Evolutionary conservation across 2,888 invertebrate species (phyloP), one percentile per base, ranked within the genome.

Genomic region (Drosophila stalkeri): DNA sequence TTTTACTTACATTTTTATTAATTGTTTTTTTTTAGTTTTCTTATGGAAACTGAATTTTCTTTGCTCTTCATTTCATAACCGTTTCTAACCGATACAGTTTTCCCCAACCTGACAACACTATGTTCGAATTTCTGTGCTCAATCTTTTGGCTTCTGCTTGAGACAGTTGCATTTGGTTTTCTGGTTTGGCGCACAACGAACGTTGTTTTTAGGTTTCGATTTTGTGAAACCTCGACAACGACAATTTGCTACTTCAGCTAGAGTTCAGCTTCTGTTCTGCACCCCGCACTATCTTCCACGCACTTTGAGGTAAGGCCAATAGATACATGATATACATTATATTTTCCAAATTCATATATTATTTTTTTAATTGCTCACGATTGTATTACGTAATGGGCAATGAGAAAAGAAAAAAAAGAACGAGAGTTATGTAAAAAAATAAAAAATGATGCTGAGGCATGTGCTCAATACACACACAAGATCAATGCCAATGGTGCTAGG

Each of bases 171-270:
- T 86, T 90, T 84, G 90, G 90, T 79, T 82, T 88, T 88, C 86
- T 90, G 90, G 86, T 83, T 77, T 90, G 86, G 88, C 85, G 82
- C 74, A 80, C 80, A 65, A 76, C 91, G 86, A 82, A 89, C 91
- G 90, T 87, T 85, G 89, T 77, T 73, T 64, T 64, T 66, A 69
- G 87, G 83, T 76, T 82, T 75, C 64, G 65, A 63, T 46, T 74
- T 74, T 73, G 8, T 70, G 16, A 56, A 51, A 62, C 75, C 74
- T 27, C 77, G 75, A 78, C 71, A 84, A 75, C 75, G 60, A 64
- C 60, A 64, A 66, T 60, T 80, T 71, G 54, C n/a, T 70, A 88
- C 86, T 88, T 80, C 75, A 84, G 63, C 85, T 70, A 51, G 63
- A 76, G 66, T 75, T 80, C 64, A 72, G 62, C 72, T 80, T 57